These are phyloP conservation scores for Megalonaias nervosa DNA, from an alignment of 1,140 invertebrate genomes.

Conservation along the genomic window DNA sequence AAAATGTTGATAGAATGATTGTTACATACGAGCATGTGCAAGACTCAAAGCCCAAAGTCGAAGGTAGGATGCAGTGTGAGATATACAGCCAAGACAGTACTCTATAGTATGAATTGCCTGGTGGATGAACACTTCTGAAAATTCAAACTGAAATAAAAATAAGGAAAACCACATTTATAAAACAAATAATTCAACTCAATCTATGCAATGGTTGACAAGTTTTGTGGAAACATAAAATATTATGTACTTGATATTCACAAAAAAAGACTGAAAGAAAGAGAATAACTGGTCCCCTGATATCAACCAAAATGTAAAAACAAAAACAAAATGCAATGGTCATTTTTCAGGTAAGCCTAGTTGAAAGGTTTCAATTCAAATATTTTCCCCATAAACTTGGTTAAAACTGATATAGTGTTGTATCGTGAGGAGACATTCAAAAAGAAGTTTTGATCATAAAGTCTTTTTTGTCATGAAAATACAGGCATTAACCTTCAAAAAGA, in stretches of 20 bases:
- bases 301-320: background rate
- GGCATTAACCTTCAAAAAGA: no score
- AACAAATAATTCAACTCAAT: background rate
- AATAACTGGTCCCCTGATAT: background rate
- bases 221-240: background rate
- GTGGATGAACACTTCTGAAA: conserved; percentile 91
- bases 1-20: background rate
- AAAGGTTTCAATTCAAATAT: no score
- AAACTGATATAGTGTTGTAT: no score
- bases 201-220: background rate
- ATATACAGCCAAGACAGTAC: conserved; percentile 96
- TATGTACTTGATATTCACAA: background rate
- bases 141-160: conserved; percentile 80
- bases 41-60: conserved; percentile 96
- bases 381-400: no score
- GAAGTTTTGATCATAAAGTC: no score
- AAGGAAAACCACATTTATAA: conserved; percentile 3
- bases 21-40: conserved; percentile 91
- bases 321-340: background rate
- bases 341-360: no score
- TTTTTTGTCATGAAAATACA: no score
- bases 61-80: conserved; percentile 96
- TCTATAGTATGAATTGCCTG: conserved; percentile 99
- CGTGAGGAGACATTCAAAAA: no score
- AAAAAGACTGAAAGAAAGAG: background rate